A percentile compares a stretch with the other conserved stretches of the same genome.
Conservation (phyloP, 2,113 vertebrate species). For the Lipotes vexillifer region DNA sequence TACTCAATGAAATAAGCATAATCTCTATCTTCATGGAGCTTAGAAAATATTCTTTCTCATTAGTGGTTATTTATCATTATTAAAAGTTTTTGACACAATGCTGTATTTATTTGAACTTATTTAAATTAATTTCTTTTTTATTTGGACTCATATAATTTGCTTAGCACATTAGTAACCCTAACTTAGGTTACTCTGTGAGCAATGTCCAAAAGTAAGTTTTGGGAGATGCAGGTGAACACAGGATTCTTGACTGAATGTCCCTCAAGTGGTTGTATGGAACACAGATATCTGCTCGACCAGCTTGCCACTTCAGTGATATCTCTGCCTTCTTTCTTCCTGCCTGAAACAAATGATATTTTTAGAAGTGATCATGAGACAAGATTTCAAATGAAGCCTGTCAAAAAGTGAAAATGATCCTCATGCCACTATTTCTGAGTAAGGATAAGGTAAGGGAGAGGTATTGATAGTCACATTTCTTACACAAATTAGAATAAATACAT, state of each 20-base stretch:
- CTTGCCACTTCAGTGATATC: background rate
- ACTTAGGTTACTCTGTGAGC: background rate
- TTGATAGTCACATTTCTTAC: background rate
- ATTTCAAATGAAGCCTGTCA: constrained; percentile 1
- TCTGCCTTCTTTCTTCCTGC: background rate
- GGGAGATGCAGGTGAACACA: background rate
- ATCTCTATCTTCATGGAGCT: background rate
- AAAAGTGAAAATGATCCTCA: background rate
- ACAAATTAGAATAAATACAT: background rate
- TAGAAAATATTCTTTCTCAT: background rate
- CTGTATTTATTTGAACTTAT: background rate
- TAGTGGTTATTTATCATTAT: background rate
- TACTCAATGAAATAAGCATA: background rate
- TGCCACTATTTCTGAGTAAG: background rate
- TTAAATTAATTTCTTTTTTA: background rate
- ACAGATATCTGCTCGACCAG: background rate
- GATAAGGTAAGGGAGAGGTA: background rate
- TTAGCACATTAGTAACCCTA: background rate
- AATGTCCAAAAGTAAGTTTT: background rate
- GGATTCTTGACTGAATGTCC: background rate
- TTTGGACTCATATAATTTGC: background rate
- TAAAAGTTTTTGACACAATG: background rate
- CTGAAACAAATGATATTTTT: constrained; percentile 12
- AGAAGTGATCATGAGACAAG: background rate
- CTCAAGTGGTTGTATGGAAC: background rate